Conservation (phyloP, 2,113 vertebrate genomes). For the Sturnus vulgaris region DNA sequence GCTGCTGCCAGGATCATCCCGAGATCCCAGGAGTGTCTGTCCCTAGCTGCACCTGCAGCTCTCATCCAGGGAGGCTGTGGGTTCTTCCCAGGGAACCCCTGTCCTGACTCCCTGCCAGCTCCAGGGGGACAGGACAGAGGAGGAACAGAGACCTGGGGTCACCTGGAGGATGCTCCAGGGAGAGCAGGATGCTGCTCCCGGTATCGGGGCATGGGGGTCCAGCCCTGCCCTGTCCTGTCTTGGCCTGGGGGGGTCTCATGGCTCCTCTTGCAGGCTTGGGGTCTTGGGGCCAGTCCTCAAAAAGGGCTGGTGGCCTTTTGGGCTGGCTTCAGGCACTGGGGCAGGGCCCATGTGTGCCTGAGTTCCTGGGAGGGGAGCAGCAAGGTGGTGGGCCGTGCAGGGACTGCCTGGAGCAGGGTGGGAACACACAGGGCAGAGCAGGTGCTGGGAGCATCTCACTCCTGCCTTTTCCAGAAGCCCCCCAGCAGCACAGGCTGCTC, state of each 20-base stretch:
- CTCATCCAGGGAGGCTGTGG: accelerated
- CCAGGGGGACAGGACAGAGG: not conserved
- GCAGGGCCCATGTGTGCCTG: not conserved
- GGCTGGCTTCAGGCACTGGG: not conserved
- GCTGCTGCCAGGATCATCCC: not conserved
- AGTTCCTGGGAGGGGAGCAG: not conserved
- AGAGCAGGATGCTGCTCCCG: not conserved
- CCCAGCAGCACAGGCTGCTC: not conserved
- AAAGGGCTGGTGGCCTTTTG: not conserved
- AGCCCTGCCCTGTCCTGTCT: not conserved
- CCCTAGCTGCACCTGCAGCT: not conserved
- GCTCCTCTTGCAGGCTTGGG: not conserved
- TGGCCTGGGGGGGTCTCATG: accelerated
- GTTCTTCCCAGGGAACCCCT: not conserved
- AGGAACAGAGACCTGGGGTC: not conserved
- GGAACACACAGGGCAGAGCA: not conserved
- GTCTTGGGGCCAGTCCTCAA: not conserved
- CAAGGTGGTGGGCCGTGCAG: not conserved
- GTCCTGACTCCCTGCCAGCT: not conserved
- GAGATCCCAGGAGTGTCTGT: accelerated
- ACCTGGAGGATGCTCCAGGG: not conserved
- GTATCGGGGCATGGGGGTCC: accelerated
- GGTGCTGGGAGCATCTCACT: not conserved
- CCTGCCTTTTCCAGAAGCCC: not conserved
- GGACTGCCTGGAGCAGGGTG: not conserved